Percentiles rank a stretch among this genome's conserved stretches.
Evolutionary conservation across 2,797 vertebrate genomes (phyloP).

Genomic region (Synanceia verrucosa): DNA sequence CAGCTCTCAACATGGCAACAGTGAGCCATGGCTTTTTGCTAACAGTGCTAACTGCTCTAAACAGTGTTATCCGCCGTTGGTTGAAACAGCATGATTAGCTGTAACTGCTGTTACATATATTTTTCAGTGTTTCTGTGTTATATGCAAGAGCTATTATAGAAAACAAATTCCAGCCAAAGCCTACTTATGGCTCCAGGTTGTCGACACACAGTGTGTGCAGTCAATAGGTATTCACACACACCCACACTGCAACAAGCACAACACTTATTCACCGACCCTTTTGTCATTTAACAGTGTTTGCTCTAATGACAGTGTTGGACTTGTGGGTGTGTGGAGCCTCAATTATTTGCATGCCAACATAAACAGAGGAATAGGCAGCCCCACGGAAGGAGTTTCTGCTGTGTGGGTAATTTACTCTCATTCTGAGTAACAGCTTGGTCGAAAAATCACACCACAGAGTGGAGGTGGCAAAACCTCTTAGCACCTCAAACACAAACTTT

Average conservation of each 20-base stretch:
- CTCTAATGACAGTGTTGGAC: slow-evolving; percentile 65
- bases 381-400: slow-evolving; percentile 30
- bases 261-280: slow-evolving; percentile 35
- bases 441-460: slow-evolving; percentile 40
- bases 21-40: too few species aligned
- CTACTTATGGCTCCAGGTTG: slow-evolving; percentile 26
- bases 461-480: slow-evolving; percentile 62
- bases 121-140: too few species aligned
- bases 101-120: too few species aligned
- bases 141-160: too few species aligned
- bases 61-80: too few species aligned
- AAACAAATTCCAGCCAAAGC: slow-evolving; percentile 36
- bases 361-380: slow-evolving; percentile 49
- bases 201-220: slow-evolving; percentile 44
- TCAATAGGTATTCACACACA: slow-evolving; percentile 12
- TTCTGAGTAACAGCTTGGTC: slow-evolving; percentile 62
- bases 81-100: too few species aligned
- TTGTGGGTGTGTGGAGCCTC: slow-evolving; percentile 56
- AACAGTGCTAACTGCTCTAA: too few species aligned
- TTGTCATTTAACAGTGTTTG: slow-evolving; percentile 53
- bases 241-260: slow-evolving; percentile 35
- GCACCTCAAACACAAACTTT: slow-evolving; percentile 50
- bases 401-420: slow-evolving; percentile 63
- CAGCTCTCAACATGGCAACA: too few species aligned
- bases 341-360: slow-evolving; percentile 61